A percentile compares a stretch with the other conserved stretches of the same genome.
Evolutionary conservation across 2,888 invertebrate genomes (phyloP).

Genomic region (Plebejus melissa): DNA sequence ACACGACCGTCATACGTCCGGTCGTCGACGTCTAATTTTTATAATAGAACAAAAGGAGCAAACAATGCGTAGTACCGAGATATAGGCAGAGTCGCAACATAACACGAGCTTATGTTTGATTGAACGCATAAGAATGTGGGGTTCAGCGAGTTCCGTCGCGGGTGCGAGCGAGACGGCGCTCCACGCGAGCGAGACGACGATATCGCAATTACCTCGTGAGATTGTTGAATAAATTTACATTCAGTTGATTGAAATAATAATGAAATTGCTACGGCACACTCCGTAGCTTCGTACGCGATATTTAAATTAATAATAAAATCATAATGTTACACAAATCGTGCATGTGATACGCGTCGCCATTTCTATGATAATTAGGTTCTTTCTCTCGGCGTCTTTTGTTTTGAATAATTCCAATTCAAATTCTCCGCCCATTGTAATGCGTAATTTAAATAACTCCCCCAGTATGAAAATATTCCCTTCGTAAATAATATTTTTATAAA

Average conservation of each 20-base stretch:
- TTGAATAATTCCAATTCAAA: slow-evolving; percentile 50
- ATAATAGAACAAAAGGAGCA: slow-evolving; percentile 60
- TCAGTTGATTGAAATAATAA: slow-evolving; percentile 79
- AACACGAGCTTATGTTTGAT: slow-evolving; percentile 66
- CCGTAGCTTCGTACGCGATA: slow-evolving; percentile 68
- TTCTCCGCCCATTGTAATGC: slow-evolving; percentile 35
- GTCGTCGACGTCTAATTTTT: slow-evolving; percentile 53
- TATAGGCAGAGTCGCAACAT: slow-evolving; percentile 49
- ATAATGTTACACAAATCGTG: slow-evolving; percentile 72
- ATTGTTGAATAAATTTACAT: slow-evolving; percentile 80
- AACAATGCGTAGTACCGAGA: slow-evolving; percentile 54
- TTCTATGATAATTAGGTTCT: slow-evolving; percentile 66
- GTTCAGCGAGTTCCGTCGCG: slow-evolving; percentile 49
- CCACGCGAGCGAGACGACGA: slow-evolving; percentile 50
- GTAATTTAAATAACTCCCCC: slow-evolving; percentile 37
- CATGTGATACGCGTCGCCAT: slow-evolving; percentile 55
- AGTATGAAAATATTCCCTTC: slow-evolving; percentile 33
- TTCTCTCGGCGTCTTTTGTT: slow-evolving; percentile 49
- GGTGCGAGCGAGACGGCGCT: slow-evolving; percentile 45
- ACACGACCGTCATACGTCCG: slow-evolving; percentile 36
- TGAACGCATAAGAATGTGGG: slow-evolving; percentile 76
- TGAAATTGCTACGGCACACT: slow-evolving; percentile 76
- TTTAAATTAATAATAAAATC: slow-evolving; percentile 78
- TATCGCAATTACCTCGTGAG: slow-evolving; percentile 77
- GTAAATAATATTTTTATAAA: slow-evolving; percentile 28